Conservation (phyloP, 2,888 invertebrate species). For the Papilio elwesi region DNA sequence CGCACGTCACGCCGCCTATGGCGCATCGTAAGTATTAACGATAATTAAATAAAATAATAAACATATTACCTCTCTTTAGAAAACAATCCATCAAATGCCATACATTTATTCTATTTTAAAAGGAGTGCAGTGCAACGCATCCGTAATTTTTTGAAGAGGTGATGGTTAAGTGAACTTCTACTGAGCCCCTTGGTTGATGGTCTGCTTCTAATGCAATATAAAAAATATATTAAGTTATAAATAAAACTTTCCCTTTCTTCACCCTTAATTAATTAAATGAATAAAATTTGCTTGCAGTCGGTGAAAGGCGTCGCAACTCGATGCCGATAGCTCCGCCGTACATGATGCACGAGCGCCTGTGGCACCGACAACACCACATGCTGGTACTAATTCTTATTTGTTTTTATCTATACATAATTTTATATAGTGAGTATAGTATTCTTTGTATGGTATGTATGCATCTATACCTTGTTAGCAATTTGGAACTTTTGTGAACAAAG, state of each 20-base stretch:
- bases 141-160: no score
- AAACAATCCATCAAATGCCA: no score
- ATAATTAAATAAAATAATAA: not conserved
- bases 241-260: no score
- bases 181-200: no score
- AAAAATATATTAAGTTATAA: no score
- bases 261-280: not conserved
- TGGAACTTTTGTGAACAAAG: no score
- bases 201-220: no score
- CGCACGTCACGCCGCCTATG: slow-evolving; percentile 50
- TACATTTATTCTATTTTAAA: no score
- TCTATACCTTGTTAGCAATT: no score
- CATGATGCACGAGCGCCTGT: slow-evolving; percentile 89
- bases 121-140: no score
- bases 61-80: no score
- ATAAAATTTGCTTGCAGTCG: slow-evolving; percentile 53
- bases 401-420: not conserved
- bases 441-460: not conserved
- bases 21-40: slow-evolving; percentile 45
- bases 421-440: not conserved
- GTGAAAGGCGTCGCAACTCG: slow-evolving; percentile 66
- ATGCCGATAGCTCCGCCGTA: slow-evolving; percentile 85
- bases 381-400: slow-evolving; percentile 60
- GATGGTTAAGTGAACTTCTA: no score
- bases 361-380: slow-evolving; percentile 89